Evolutionary conservation across 1,140 invertebrate species (phyloP).

Genomic region (Platyura marginata): DNA sequence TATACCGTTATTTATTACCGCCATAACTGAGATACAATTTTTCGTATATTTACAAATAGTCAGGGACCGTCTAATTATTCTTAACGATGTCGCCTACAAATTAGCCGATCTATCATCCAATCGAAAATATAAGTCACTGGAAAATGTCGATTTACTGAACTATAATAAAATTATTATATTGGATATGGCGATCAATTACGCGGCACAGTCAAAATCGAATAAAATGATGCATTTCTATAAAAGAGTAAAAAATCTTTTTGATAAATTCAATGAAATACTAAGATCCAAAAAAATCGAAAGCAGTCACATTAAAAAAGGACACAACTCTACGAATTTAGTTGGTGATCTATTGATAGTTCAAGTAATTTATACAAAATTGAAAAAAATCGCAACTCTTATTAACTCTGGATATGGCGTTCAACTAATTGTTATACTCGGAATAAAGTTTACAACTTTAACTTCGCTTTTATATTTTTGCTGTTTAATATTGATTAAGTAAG

Average conservation of each 20-base stretch:
- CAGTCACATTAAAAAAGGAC: not conserved
- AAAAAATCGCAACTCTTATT: not conserved
- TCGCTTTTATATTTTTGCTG: not conserved
- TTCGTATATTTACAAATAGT: not conserved
- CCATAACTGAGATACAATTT: not conserved
- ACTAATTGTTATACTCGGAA: not conserved
- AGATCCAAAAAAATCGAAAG: not conserved
- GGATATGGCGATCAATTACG: too few species aligned
- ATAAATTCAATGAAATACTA: not conserved
- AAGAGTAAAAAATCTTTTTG: not conserved
- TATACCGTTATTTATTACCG: not conserved
- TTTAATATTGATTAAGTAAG: not conserved
- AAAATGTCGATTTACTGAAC: too few species aligned
- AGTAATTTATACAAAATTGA: not conserved
- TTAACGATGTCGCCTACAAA: too few species aligned
- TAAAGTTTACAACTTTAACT: not conserved
- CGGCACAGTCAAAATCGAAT: too few species aligned
- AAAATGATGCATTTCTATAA: too few species aligned
- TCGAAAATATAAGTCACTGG: too few species aligned
- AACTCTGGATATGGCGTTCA: not conserved
- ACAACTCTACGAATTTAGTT: not conserved
- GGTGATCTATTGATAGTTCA: not conserved
- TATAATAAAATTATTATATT: too few species aligned
- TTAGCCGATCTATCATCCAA: too few species aligned
- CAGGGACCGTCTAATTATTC: not conserved